Conservation (phyloP, 2,888 invertebrate genomes). For the Cantharis rustica region DNA sequence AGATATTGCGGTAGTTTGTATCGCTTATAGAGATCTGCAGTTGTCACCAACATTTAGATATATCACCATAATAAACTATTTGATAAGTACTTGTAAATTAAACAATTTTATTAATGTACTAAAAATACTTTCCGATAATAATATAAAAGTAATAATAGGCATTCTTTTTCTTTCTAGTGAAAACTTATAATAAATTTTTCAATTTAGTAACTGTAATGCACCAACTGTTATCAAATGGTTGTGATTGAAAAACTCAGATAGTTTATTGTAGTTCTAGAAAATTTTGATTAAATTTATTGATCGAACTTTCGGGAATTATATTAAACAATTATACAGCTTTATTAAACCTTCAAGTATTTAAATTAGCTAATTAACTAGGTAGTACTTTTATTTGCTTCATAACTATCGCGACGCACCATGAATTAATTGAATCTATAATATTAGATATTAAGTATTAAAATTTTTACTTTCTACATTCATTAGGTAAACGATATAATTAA, state of each 20-base stretch:
- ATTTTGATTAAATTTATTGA: conserved; percentile 4
- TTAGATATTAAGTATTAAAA: no score
- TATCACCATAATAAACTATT: background rate
- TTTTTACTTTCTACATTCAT: no score
- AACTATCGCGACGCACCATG: no score
- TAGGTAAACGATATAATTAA: background rate
- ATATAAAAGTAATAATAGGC: background rate
- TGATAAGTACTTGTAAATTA: background rate
- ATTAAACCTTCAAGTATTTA: background rate
- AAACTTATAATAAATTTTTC: conserved; percentile 4
- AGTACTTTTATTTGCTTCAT: no score
- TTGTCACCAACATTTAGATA: conserved; percentile 26
- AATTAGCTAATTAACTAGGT: background rate
- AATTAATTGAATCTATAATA: no score
- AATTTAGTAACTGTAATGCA: conserved; percentile 5
- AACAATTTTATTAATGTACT: background rate
- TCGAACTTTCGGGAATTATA: background rate
- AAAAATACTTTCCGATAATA: background rate
- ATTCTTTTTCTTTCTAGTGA: background rate
- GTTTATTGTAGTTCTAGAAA: conserved; percentile 1
- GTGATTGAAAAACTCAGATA: conserved; percentile 4
- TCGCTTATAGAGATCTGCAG: conserved; percentile 27
- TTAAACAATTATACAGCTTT: background rate
- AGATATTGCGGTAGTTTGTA: conserved; percentile 29
- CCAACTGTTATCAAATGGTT: conserved; percentile 1